Conservation (phyloP, 1,140 invertebrate species). For the Drosophila willistoni region DNA sequence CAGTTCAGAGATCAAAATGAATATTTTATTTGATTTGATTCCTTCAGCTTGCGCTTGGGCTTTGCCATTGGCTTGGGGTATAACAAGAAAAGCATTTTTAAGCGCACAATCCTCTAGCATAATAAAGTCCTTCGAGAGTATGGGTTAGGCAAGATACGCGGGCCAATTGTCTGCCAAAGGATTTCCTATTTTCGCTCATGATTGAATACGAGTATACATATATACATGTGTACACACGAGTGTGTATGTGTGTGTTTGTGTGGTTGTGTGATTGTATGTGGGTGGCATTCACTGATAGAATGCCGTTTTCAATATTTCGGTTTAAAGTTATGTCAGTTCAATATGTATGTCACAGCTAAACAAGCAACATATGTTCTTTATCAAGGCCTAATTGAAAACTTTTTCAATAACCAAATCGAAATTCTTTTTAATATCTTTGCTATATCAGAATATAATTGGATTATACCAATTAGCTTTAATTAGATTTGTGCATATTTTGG, state of each 20-base stretch:
- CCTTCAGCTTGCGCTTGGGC: slow-evolving; percentile 42
- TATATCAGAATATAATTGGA: too few species aligned
- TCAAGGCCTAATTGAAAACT: background rate
- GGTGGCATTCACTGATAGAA: background rate
- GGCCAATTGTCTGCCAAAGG: slow-evolving; percentile 63
- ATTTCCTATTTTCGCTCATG: slow-evolving; percentile 35
- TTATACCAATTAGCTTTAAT: too few species aligned
- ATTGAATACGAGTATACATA: slow-evolving; percentile 39
- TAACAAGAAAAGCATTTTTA: slow-evolving; percentile 75
- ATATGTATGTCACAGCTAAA: slow-evolving; percentile 2
- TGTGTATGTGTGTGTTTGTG: background rate
- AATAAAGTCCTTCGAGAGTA: slow-evolving; percentile 69
- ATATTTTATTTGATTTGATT: slow-evolving; percentile 80
- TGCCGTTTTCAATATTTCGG: background rate
- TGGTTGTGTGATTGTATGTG: background rate
- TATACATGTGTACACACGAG: slow-evolving; percentile 13
- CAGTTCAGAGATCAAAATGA: slow-evolving; percentile 80
- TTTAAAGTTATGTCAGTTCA: background rate
- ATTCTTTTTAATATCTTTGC: too few species aligned
- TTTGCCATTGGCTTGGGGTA: slow-evolving; percentile 27
- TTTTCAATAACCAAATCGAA: too few species aligned
- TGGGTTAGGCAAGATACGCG: slow-evolving; percentile 23
- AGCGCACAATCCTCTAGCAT: slow-evolving; percentile 61
- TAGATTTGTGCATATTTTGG: too few species aligned
- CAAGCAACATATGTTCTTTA: background rate